Base-by-base conservation (phyloP, 2,797 vertebrate genomes). In the Enteromius viviparus region DNA sequence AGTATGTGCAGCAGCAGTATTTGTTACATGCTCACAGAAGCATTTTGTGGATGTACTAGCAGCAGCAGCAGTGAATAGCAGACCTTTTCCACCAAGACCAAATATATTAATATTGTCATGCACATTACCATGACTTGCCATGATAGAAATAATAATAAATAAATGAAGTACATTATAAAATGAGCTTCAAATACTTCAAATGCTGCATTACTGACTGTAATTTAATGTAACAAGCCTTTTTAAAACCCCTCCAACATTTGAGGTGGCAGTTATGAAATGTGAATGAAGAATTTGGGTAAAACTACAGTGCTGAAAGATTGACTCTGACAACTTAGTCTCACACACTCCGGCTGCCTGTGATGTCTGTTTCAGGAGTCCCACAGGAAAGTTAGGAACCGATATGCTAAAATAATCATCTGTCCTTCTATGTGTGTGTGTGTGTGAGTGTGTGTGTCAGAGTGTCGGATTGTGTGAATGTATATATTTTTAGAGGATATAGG, bases 361-460 rank as follows among this genome's bases (percentile, higher is more conserved):
- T 91, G 92, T 93, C 91, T 92, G 88, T 92, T 93, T 93, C 94
- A 92, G 89, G 89, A 89, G 88, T 91, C 88, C 88, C 76, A 84
- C 79, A n/a, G 80, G 80, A 85, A 81, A 87, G 87, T 88, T 89
- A 89, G 86, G 89, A 87, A 76, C 75, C 89, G 89, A 92, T 88
- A 92, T 93, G 93, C 90, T 92, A 90, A 94, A 93, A 82, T 90
- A 88, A 94, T 94, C 90, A 93, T 88, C 83, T 32, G 60, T 80
- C 65, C 75, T 77, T 75, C 58, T 65, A 80, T 82, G 78, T 82
- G 77, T 84, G 55, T 79, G 71, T 74, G 21, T 81, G 60, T 49
- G 60, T 81, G 34, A 60, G 49, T 77, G 21, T 81, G 60, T 49
- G 60, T 81, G 34, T 66, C 40, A 74, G 26, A 26, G 21, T 81